Evolutionary conservation across 2,113 vertebrate species (phyloP).

Genomic region (Prionailurus bengalensis): DNA sequence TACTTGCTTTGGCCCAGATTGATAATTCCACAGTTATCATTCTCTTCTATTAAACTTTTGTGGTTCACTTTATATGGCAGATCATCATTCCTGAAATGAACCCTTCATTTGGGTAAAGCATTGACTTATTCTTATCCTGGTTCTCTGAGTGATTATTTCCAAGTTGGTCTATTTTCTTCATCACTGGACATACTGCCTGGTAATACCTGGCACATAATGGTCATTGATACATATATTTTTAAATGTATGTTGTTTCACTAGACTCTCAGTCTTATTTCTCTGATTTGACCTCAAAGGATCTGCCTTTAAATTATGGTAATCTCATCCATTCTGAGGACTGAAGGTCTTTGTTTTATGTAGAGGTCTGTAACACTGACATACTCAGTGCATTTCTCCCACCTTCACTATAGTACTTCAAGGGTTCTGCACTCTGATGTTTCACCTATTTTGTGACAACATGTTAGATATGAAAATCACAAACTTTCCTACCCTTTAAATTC

Average conservation of each 20-base stretch:
- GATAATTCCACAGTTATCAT: not conserved
- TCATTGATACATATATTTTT: not conserved
- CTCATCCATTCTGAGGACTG: not conserved
- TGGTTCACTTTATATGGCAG: constrained; percentile 23
- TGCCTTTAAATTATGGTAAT: constrained; percentile 5
- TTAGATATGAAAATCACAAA: constrained; percentile 28
- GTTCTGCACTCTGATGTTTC: not conserved
- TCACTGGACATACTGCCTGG: not conserved
- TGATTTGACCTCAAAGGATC: not conserved
- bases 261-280: constrained; percentile 6
- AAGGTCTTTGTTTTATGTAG: not conserved
- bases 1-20: not conserved
- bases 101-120: not conserved
- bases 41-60: not conserved
- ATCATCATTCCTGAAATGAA: not conserved
- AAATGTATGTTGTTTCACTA: not conserved
- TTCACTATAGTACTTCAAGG: not conserved
- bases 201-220: not conserved
- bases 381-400: not conserved
- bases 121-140: not conserved
- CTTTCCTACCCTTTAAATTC: not conserved
- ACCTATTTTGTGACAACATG: constrained; percentile 19
- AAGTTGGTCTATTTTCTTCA: not conserved
- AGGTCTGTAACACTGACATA: not conserved
- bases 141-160: not conserved